phyloP scores from a whole-genome alignment of 2,113 vertebrate species.

The Cyprinodon brontotheroides region DNA sequence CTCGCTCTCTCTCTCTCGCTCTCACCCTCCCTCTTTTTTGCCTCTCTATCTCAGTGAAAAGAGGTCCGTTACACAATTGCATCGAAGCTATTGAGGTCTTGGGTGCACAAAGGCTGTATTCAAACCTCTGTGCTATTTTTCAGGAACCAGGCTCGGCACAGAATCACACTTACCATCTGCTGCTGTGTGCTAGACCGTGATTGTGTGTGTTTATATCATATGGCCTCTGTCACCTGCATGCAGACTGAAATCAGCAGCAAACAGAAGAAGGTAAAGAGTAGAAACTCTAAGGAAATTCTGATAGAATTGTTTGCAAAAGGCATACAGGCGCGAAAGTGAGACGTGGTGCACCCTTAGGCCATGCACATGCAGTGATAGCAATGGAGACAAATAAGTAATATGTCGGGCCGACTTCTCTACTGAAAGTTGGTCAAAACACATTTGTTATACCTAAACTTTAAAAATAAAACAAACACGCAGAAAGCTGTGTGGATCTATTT shows the following conservation, averaged over 20 bases:
- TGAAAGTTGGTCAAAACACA: constrained; percentile 15
- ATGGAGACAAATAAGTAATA: not conserved
- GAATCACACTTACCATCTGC: constrained; percentile 58
- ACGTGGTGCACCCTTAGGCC: constrained; percentile 19
- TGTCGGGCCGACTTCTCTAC: not conserved
- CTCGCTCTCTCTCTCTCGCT: constrained; percentile 1
- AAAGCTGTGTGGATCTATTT: constrained; percentile 53
- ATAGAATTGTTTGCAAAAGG: not conserved
- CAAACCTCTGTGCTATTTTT: constrained; percentile 65
- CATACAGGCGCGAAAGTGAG: constrained; percentile 1
- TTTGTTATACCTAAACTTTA: constrained; percentile 16
- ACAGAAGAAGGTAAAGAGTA: constrained; percentile 18
- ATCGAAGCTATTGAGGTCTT: constrained; percentile 56
- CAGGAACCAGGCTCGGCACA: constrained; percentile 36
- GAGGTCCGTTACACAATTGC: constrained; percentile 63
- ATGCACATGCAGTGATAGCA: not conserved
- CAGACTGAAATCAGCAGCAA: constrained; percentile 39
- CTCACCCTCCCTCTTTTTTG: not conserved
- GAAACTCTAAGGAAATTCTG: constrained; percentile 29
- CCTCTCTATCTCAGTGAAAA: constrained; percentile 49
- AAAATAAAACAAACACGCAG: constrained; percentile 24
- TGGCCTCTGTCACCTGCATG: constrained; percentile 36
- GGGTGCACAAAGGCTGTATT: constrained; percentile 59
- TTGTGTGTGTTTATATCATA: constrained; percentile 26
- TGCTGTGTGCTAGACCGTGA: constrained; percentile 10